Base-by-base conservation (phyloP, 2,888 invertebrate species). In the Halictus ligatus region DNA sequence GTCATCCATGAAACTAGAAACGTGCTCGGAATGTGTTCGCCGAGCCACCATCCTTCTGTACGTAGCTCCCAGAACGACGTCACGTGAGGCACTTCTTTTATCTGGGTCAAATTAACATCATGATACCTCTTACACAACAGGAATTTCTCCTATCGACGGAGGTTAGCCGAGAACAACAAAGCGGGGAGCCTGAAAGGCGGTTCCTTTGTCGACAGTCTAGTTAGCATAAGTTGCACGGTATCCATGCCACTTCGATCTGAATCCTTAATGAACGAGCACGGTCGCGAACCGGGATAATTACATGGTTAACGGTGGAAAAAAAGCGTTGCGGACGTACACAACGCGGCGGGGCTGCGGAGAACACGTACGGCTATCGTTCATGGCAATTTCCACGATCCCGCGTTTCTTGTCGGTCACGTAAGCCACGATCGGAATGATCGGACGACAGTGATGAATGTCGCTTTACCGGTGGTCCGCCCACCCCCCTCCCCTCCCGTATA, bases 371-470 rank as follows among this genome's bases (percentile, higher is more conserved):
- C 75, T 60, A 74, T 80, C 75, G 78, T 80, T 84, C 69, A 60
- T 69, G 60, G 84, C 77, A 78, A 85, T 90, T 90, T 87, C 77
- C 80, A 84, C 79, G 88, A 89, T 87, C 77, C 81, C 50, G 46
- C 25, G 69, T 88, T 90, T 90, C 90, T 90, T 88, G 84, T 80
- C 79, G 78, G 48, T 43, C 78, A 76, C 72, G 88, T 86, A 88
- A 90, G 78, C 84, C 81, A 71, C 76, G 86, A 90, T 90, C 85
- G 80, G 67, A 81, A 79, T 80, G 82, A 90, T 89, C 86, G 86
- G 75, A 21, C 79, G 89, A 91, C 90, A 89, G 85, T 91, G 89
- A 90, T 81, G 81, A 88, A 90, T 91, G 78, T 79, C 82, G 82
- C 67, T 78, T 79, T 75, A 78, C 82, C 78, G 79, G 64, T 69